Percentiles rank a stretch among this genome's conserved stretches.
Evolutionary conservation across 2,113 vertebrate species (phyloP).

Genomic region (Macquaria ambigua): DNA sequence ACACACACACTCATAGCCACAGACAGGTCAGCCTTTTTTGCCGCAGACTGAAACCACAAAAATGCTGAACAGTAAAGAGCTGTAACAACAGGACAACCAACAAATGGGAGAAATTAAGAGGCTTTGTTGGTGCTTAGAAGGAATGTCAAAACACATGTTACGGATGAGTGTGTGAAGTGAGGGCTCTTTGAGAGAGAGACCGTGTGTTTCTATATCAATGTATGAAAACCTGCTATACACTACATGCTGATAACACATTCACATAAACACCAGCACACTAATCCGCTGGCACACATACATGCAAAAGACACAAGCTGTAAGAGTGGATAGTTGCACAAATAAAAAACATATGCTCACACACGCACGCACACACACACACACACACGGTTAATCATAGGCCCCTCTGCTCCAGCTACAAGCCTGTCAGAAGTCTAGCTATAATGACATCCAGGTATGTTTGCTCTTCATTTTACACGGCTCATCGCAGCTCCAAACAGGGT

Average conservation of each 20-base stretch:
- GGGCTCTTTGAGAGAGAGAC: conserved; percentile 32
- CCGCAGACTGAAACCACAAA: conserved; percentile 66
- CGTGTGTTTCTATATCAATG: not conserved
- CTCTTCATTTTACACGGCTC: conserved; percentile 82
- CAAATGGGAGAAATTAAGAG: conserved; percentile 78
- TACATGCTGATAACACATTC: not conserved
- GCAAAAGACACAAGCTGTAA: conserved; percentile 14
- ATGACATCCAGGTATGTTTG: conserved; percentile 85
- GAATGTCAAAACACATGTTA: conserved; percentile 80
- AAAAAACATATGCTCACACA: conserved; percentile 52
- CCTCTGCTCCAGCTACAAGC: conserved; percentile 56
- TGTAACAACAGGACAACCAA: conserved; percentile 65
- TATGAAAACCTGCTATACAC: not conserved
- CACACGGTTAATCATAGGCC: conserved; percentile 22
- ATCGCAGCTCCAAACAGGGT: conserved; percentile 74
- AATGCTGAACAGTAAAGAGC: conserved; percentile 57
- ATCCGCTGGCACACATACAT: conserved; percentile 8
- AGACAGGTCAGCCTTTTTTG: conserved; percentile 58
- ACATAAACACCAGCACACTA: not conserved
- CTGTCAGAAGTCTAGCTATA: conserved; percentile 67
- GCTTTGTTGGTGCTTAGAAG: conserved; percentile 73
- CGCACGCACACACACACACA: not conserved
- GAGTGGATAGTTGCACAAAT: conserved; percentile 37
- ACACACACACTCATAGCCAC: not conserved
- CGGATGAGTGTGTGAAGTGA: conserved; percentile 66